A percentile compares a stretch with the other conserved stretches of the same genome.
Evolutionary conservation across 2,797 vertebrate species (phyloP).

Genomic region (Tragelaphus eurycerus): DNA sequence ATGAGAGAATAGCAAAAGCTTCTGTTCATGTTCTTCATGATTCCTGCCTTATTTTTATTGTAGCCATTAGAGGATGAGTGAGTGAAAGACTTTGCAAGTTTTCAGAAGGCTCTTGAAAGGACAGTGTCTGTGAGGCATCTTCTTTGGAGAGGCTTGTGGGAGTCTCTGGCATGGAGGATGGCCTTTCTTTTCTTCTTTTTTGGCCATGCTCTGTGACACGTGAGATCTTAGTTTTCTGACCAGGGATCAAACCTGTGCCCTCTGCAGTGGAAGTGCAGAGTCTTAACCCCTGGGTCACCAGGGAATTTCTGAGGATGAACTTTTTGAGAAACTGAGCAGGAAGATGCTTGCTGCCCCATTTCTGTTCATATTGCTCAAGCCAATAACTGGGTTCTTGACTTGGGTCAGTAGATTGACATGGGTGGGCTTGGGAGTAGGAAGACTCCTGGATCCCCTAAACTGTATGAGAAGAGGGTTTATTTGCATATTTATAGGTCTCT

Average conservation of each 20-base stretch:
- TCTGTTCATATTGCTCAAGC: not conserved
- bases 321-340: not conserved
- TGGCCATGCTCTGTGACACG: not conserved
- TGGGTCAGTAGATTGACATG: not conserved
- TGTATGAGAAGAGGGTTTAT: not conserved
- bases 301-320: not conserved
- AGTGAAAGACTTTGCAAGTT: not conserved
- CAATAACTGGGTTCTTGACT: not conserved
- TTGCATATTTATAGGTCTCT: not conserved
- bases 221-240: not conserved
- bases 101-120: not conserved
- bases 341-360: not conserved
- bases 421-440: not conserved
- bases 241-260: not conserved
- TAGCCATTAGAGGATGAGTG: not conserved
- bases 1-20: not conserved
- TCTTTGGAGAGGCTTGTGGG: not conserved
- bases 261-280: not conserved
- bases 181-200: not conserved
- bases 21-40: not conserved
- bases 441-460: not conserved
- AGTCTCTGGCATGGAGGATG: not conserved
- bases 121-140: not conserved
- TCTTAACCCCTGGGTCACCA: not conserved
- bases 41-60: not conserved